Evolutionary conservation across 92 coral and sea anemone genomes (phyloP).

Genomic region (Chrysogorgia sp.): DNA sequence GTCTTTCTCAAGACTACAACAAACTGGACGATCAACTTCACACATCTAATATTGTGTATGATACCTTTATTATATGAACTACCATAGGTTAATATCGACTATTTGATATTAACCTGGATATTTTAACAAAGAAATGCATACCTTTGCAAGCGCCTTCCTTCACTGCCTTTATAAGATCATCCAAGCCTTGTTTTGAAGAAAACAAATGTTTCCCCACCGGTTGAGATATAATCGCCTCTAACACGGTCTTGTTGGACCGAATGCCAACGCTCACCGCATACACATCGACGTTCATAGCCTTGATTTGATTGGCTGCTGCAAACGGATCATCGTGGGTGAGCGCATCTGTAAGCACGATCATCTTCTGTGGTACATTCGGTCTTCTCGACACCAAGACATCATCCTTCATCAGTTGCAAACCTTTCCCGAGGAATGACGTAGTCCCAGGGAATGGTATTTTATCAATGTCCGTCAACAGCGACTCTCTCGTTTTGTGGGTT

Average conservation of each 20-base stretch:
- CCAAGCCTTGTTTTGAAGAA: slow-evolving; percentile 27
- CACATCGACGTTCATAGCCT: slow-evolving; percentile 40
- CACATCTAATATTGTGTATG: no score
- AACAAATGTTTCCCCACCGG: slow-evolving; percentile 32
- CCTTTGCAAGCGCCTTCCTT: slow-evolving; percentile 34
- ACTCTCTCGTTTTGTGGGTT: slow-evolving; percentile 26
- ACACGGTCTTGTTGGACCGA: slow-evolving; percentile 30
- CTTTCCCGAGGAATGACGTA: slow-evolving; percentile 36
- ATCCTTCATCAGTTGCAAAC: slow-evolving; percentile 30
- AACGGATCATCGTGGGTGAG: slow-evolving; percentile 40
- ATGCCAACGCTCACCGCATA: slow-evolving; percentile 38
- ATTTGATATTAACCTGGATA: no score
- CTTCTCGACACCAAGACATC: slow-evolving; percentile 28
- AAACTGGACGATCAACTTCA: no score
- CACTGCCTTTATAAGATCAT: slow-evolving; percentile 19
- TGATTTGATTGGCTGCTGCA: slow-evolving; percentile 22
- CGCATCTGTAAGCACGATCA: slow-evolving; percentile 39
- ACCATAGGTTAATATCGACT: no score
- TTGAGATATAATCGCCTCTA: slow-evolving; percentile 17
- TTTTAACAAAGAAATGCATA: neutral
- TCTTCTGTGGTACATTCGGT: slow-evolving; percentile 37
- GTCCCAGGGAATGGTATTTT: slow-evolving; percentile 39
- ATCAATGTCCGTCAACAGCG: slow-evolving; percentile 23
- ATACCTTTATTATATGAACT: no score
- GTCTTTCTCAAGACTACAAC: no score